Conservation (phyloP, 2,113 vertebrate species). For the Oophaga pumilio region DNA sequence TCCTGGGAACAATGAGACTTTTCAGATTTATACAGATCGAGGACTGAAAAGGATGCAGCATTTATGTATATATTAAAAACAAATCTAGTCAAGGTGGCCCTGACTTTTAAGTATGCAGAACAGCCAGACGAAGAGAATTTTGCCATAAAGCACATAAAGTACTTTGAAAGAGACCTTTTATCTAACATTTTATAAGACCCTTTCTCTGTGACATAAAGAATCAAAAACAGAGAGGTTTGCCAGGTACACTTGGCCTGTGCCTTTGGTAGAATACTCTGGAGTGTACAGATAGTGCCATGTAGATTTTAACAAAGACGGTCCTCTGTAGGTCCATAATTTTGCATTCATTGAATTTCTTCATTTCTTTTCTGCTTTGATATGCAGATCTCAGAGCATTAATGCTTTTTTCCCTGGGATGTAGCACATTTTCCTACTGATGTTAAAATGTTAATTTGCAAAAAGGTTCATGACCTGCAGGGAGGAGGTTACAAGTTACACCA, state of each 20-base stretch:
- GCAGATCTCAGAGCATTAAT: constrained; percentile 69
- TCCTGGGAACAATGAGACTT: constrained; percentile 68
- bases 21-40: constrained; percentile 64
- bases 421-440: constrained; percentile 71
- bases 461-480: constrained; percentile 67
- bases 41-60: constrained; percentile 58
- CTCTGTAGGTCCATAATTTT: constrained; percentile 71
- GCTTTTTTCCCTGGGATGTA: constrained; percentile 66
- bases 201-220: constrained; percentile 67
- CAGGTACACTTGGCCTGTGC: constrained; percentile 66
- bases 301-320: constrained; percentile 66
- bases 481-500: constrained; percentile 68
- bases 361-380: constrained; percentile 72
- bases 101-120: constrained; percentile 77
- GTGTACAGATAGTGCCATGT: constrained; percentile 65
- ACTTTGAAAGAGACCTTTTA: constrained; percentile 72
- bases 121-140: constrained; percentile 65
- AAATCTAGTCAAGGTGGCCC: constrained; percentile 69
- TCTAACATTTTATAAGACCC: constrained; percentile 72
- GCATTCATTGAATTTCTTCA: constrained; percentile 69
- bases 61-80: constrained; percentile 53
- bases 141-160: constrained; percentile 64
- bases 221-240: constrained; percentile 64
- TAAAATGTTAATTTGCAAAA: constrained; percentile 72
- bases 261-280: constrained; percentile 71